Evolutionary conservation across 2,888 invertebrate genomes (phyloP).

Genomic region (Drosophila cracens): DNA sequence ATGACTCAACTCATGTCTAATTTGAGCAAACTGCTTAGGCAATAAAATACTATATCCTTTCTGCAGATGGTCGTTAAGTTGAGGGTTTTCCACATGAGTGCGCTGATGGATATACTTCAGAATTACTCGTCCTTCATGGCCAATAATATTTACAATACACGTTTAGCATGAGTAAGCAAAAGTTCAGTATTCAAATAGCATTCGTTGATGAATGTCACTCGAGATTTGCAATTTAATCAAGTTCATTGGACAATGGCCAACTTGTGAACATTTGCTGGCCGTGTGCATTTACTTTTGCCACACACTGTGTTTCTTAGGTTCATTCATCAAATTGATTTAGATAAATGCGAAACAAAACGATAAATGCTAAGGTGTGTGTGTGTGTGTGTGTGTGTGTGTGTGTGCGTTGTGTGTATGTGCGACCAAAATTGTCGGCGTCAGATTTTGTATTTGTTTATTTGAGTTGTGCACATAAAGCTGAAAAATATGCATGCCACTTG

Average conservation of each 20-base stretch:
- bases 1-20: neutral
- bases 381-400: neutral
- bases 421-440: slow-evolving; percentile 2
- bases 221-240: slow-evolving; percentile 2
- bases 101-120: neutral
- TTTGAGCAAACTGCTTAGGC: neutral
- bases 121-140: neutral
- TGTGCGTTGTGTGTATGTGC: slow-evolving; percentile 1
- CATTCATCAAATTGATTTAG: slow-evolving; percentile 51
- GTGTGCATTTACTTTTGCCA: slow-evolving; percentile 17
- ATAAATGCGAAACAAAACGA: slow-evolving; percentile 38
- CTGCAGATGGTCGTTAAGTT: neutral
- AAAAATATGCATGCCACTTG: slow-evolving; percentile 57
- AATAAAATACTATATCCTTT: neutral
- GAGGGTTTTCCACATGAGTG: neutral
- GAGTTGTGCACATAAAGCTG: slow-evolving; percentile 57
- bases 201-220: slow-evolving; percentile 6
- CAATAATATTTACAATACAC: neutral
- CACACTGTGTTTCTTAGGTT: slow-evolving; percentile 29
- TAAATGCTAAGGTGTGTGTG: slow-evolving; percentile 8
- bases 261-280: neutral
- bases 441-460: slow-evolving; percentile 44
- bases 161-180: neutral
- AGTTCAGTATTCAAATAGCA: neutral
- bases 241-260: slow-evolving; percentile 4